These are phyloP conservation scores for Ophioninae sp. DNA, from an alignment of 2,888 invertebrate genomes.

Conservation along the genomic window DNA sequence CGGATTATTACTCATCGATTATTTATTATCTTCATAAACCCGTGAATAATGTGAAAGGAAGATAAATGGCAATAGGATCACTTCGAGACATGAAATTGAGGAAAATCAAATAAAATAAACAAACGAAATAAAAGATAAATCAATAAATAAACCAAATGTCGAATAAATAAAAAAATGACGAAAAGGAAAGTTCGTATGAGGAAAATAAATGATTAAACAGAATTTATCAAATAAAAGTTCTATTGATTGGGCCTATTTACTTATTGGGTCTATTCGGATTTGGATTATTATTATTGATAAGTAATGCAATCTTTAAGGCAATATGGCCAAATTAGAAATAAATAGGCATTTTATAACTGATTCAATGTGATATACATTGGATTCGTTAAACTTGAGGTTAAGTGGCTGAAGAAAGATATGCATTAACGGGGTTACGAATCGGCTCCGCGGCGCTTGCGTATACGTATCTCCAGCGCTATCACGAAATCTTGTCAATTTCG, in stretches of 20 bases:
- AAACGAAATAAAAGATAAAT: too few species aligned
- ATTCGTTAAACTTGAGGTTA: conserved; percentile 57
- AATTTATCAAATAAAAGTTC: too few species aligned
- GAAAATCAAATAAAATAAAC: too few species aligned
- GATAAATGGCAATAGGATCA: neutral
- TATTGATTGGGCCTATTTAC: too few species aligned
- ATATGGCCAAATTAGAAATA: conserved; percentile 14
- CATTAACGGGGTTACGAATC: conserved; percentile 46
- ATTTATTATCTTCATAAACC: neutral
- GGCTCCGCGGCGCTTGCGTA: conserved; percentile 5
- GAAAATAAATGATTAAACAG: too few species aligned
- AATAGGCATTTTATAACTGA: conserved; percentile 44
- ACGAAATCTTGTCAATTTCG: conserved; percentile 44
- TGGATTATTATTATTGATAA: neutral
- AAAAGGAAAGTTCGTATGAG: too few species aligned
- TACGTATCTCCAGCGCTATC: conserved; percentile 31
- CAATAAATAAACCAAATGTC: too few species aligned
- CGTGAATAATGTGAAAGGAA: neutral
- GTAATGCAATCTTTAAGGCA: conserved; percentile 7
- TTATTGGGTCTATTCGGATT: neutral
- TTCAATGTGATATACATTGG: conserved; percentile 44
- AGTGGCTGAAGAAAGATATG: conserved; percentile 54
- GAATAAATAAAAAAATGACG: too few species aligned
- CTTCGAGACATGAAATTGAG: neutral
- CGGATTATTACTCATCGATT: neutral